A percentile compares a stretch with the other conserved stretches of the same genome.
Evolutionary conservation across 2,113 vertebrate genomes (phyloP).

Genomic region (Semnornis frantzii): DNA sequence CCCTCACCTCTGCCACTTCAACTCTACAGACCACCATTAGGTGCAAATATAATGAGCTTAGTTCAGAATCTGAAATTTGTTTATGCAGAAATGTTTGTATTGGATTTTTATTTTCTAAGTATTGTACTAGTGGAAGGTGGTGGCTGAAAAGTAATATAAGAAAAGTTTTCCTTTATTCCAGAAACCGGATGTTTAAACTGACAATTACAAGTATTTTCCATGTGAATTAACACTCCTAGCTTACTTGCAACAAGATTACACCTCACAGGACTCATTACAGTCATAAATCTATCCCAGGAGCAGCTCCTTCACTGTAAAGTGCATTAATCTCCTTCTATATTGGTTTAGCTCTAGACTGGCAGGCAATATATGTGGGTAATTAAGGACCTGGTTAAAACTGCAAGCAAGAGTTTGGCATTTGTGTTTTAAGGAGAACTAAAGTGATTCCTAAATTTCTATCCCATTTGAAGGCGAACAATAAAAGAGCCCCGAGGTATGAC

Average conservation of each 20-base stretch:
- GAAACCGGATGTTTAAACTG: neutral
- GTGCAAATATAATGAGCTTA: neutral
- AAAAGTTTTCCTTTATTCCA: neutral
- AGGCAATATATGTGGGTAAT: neutral
- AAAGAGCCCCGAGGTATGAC: neutral
- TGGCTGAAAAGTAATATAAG: neutral
- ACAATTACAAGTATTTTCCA: neutral
- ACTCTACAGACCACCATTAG: neutral
- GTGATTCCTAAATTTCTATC: neutral
- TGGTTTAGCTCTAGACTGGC: neutral
- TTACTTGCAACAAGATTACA: neutral
- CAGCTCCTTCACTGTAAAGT: neutral
- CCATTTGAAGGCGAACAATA: neutral
- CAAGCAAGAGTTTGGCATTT: neutral
- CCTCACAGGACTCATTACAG: neutral
- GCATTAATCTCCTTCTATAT: neutral
- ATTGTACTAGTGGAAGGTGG: neutral
- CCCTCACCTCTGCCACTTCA: neutral
- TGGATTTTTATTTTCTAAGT: neutral
- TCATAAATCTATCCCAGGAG: neutral
- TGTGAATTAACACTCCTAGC: neutral
- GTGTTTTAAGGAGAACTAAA: neutral
- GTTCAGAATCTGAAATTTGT: neutral
- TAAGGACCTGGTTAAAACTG: neutral
- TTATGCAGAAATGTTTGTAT: neutral